phyloP scores from a whole-genome alignment of 2,797 vertebrate genomes.

The Microchirus variegatus region DNA sequence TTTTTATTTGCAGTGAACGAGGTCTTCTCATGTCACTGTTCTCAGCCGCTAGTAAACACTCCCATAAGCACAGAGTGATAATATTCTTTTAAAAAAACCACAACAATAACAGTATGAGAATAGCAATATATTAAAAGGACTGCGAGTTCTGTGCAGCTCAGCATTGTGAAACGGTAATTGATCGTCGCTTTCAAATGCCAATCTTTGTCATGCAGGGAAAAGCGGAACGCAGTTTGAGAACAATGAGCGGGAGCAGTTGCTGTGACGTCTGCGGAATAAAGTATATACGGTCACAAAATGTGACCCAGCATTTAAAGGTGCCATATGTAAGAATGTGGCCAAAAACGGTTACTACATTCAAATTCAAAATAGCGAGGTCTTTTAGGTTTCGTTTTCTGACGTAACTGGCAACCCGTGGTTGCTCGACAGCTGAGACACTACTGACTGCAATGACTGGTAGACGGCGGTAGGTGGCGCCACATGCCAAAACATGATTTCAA shows the following conservation, averaged over 20 bases:
- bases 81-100: constrained; percentile 35
- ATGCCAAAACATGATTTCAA: too few species aligned
- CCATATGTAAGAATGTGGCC: too few species aligned
- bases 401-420: too few species aligned
- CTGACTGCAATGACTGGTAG: too few species aligned
- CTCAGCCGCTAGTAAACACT: constrained; percentile 19
- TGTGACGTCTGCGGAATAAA: constrained; percentile 18
- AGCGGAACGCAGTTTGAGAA: constrained; percentile 17
- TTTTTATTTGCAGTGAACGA: constrained; percentile 25
- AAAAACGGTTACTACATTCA: too few species aligned
- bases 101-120: constrained; percentile 32
- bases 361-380: too few species aligned
- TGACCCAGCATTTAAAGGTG: too few species aligned
- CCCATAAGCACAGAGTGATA: constrained; percentile 15
- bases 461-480: too few species aligned
- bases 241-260: constrained; percentile 7
- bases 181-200: not conserved
- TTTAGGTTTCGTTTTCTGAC: too few species aligned
- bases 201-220: constrained; percentile 32
- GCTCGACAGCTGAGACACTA: too few species aligned
- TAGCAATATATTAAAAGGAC: constrained; percentile 27
- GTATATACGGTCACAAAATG: too few species aligned
- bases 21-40: constrained; percentile 20
- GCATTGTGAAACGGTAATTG: constrained; percentile 35
- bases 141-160: constrained; percentile 20